Conservation (phyloP, 2,113 vertebrate species). For the Gallinago jamesoni region DNA sequence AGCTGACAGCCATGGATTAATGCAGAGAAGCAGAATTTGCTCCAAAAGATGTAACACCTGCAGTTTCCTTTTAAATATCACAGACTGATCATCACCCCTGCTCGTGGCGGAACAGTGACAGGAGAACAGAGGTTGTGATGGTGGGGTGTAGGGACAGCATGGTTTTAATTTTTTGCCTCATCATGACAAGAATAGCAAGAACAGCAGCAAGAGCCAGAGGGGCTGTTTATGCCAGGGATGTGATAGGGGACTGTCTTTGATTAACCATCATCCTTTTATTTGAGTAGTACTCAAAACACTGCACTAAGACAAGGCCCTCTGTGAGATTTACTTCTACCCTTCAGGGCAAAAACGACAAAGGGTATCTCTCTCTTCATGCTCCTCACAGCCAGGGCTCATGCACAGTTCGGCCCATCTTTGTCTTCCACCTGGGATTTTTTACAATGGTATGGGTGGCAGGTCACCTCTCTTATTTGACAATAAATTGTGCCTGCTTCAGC, state of each 20-base stretch:
- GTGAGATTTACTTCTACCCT: neutral
- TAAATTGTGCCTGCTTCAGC: constrained; percentile 11
- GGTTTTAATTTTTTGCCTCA: neutral
- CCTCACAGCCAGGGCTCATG: neutral
- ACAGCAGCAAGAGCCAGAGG: neutral
- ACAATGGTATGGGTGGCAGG: neutral
- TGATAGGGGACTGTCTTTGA: neutral
- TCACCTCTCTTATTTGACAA: neutral
- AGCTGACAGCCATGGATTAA: neutral
- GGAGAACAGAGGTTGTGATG: neutral
- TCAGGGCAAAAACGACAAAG: neutral
- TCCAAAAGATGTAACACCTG: neutral
- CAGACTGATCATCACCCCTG: neutral
- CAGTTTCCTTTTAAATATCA: neutral
- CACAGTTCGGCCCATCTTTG: neutral
- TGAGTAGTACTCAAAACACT: neutral
- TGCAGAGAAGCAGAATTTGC: neutral
- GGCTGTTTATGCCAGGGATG: neutral
- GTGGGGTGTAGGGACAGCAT: neutral
- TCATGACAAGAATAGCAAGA: neutral
- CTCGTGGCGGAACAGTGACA: neutral
- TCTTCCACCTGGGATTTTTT: neutral
- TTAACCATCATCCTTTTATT: neutral
- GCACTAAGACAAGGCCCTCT: neutral
- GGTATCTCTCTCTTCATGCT: neutral